phyloP scores from a whole-genome alignment of 2,797 vertebrate genomes.

The Monodelphis domestica region DNA sequence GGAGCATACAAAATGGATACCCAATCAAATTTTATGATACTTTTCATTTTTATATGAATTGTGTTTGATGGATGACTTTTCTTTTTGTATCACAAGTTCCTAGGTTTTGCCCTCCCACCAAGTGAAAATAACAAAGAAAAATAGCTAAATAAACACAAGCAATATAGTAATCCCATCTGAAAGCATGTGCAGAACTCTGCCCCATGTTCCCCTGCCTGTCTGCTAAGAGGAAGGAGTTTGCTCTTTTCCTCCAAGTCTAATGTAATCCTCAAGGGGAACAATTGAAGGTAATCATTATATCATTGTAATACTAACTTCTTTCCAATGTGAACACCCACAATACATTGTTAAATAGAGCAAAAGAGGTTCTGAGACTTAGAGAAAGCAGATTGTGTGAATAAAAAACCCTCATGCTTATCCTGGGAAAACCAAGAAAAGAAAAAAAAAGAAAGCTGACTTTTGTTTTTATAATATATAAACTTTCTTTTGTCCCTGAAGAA shows the following conservation, averaged over 20 bases:
- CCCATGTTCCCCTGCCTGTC: neutral
- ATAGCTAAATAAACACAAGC: neutral
- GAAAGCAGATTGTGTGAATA: neutral
- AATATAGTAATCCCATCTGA: neutral
- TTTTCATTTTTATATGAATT: neutral
- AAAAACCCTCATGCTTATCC: neutral
- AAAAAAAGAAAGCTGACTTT: neutral
- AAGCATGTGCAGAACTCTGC: neutral
- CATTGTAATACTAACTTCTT: accelerated
- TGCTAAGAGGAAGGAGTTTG: neutral
- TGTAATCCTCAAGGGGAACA: neutral
- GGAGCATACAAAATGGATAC: neutral
- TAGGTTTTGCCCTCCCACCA: neutral
- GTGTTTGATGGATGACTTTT: neutral
- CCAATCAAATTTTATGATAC: neutral
- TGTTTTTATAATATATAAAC: neutral
- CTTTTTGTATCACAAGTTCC: neutral
- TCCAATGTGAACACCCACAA: accelerated
- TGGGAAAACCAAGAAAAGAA: neutral
- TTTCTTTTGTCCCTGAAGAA: neutral
- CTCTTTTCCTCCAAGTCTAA: neutral
- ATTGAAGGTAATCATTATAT: accelerated
- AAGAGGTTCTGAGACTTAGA: neutral
- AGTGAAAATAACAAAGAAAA: neutral
- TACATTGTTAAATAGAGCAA: neutral